Base-by-base conservation (phyloP, 2,888 invertebrate genomes). In the Trichacis sp. region DNA sequence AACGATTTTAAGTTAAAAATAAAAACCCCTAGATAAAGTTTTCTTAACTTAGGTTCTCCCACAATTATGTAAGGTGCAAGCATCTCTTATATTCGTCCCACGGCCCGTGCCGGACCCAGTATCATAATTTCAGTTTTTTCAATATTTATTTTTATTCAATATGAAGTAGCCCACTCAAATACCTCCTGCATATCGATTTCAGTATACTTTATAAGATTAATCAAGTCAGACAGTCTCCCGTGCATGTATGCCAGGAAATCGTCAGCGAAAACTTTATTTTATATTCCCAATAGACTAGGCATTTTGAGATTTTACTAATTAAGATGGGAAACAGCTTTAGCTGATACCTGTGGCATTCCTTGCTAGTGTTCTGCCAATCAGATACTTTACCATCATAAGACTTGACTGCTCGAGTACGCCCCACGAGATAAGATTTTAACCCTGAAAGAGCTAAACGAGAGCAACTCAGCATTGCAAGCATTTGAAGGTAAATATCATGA, bases 381-480 rank as follows among this genome's bases (percentile, higher is more conserved):
- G 36, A 36, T 2, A 4, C n/a, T 6, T 36, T 36, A 11, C 11
- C 42, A 24, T 1, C 33, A 11, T 1, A 9, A 18, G 19, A 36
- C 0, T 6, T n/a, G 1, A 48, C 57, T 4, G 12, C 45, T 18
- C 65, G 54, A 0, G 9, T 18, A 6, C 60, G 33, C 0, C 46
- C 55, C 1, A 30, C 18, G 1, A 66, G 33, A 33, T 66, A 67
- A 9, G 64, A 58, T 0, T 12, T 15, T 1, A 67, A 20, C 63
- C 68, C 64, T 1, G 12, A 15, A 77, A 87, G 86, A 11, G 86
- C 86, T 68, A 86, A 85, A 4, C 85, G 85, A 17, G 87, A 85
- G 12, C 71, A 66, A 0, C 71, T 61, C 4, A 24, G 24, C 8
- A 5, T 3, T 24, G 3, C 8, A 5, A 24, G 24, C 8, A 5